Conservation (phyloP, 2,888 invertebrate species). For the Sarcophaga carnaria region DNA sequence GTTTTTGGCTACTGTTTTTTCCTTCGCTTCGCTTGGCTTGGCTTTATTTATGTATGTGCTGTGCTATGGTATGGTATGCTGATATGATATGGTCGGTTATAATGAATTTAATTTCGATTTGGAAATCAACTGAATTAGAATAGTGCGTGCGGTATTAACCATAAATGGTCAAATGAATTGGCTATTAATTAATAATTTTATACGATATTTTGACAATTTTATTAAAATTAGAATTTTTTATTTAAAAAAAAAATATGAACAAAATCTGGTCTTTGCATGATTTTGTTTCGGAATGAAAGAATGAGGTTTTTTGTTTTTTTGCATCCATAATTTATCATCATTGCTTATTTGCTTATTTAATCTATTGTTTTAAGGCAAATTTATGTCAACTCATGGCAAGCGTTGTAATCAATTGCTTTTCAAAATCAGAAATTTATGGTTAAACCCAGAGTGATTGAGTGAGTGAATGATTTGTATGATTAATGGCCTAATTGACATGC, state of each 20-base stretch:
- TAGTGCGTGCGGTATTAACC: not conserved
- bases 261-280: no score
- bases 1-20: constrained; percentile 64
- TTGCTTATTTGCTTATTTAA: not conserved
- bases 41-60: not conserved
- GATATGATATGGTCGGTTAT: not conserved
- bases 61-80: no score
- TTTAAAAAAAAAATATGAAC: not conserved
- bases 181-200: not conserved
- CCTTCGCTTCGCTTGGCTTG: not conserved
- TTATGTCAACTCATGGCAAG: constrained; percentile 48
- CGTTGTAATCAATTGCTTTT: constrained; percentile 34
- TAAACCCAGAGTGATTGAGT: not conserved
- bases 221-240: constrained; percentile 10
- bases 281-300: not conserved
- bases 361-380: constrained; percentile 14
- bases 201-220: constrained; percentile 17
- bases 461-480: constrained; percentile 46
- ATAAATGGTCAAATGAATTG: not conserved
- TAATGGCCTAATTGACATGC: constrained; percentile 63
- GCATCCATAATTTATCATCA: constrained; percentile 7
- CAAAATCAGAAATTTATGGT: not conserved
- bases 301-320: not conserved
- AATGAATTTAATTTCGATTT: constrained; percentile 22
- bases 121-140: constrained; percentile 25